Evolutionary conservation across 2,797 vertebrate genomes (phyloP).

Genomic region (Choloepus didactylus): DNA sequence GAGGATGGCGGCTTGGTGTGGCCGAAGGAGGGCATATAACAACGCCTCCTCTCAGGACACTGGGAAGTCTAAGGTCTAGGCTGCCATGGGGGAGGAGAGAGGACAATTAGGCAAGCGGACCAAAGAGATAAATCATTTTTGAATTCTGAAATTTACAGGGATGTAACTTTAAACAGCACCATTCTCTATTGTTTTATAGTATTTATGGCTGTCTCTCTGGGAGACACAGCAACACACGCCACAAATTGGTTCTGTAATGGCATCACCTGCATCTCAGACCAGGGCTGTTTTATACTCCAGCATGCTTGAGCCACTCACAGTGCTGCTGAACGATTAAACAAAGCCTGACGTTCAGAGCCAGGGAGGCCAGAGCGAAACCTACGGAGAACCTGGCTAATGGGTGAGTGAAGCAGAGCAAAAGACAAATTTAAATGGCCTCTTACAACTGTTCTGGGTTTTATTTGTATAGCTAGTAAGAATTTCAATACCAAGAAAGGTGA

Average conservation of each 20-base stretch:
- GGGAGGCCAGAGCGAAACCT: background rate
- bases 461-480: background rate
- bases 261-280: slow-evolving; percentile 8
- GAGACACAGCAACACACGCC: slow-evolving; percentile 48
- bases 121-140: slow-evolving; percentile 47
- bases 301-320: background rate
- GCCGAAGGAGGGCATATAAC: slow-evolving; percentile 37
- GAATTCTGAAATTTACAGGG: slow-evolving; percentile 53
- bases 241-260: background rate
- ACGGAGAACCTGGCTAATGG: background rate
- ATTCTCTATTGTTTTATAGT: slow-evolving; percentile 61
- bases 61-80: slow-evolving; percentile 51
- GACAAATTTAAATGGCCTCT: background rate
- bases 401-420: background rate
- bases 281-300: background rate
- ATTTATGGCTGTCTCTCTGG: slow-evolving; percentile 62
- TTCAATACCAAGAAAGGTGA: slow-evolving; percentile 51
- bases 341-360: background rate
- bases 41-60: slow-evolving; percentile 55
- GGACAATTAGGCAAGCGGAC: slow-evolving; percentile 50
- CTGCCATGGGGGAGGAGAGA: background rate
- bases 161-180: slow-evolving; percentile 80
- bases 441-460: background rate
- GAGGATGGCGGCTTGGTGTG: background rate
- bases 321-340: slow-evolving; percentile 6